Conservation (phyloP, 2,113 vertebrate genomes). For the Phrynocephalus versicolor region DNA sequence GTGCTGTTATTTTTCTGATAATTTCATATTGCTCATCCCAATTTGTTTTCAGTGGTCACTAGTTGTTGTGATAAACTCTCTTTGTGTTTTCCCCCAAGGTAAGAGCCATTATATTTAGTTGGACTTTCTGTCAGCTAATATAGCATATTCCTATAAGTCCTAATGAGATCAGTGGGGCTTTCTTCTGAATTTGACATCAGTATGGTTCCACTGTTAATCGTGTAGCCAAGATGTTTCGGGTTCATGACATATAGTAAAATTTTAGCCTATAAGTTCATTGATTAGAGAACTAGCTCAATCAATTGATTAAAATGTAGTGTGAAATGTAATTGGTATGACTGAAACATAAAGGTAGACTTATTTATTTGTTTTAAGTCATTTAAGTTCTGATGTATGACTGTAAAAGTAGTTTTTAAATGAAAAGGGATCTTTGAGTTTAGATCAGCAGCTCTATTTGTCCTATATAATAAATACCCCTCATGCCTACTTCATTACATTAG, state of each 20-base stretch:
- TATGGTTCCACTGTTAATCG: neutral
- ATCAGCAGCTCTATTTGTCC: neutral
- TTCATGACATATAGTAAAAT: neutral
- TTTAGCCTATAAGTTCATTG: neutral
- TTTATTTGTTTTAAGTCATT: neutral
- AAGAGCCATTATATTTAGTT: no score
- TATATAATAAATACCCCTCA: neutral
- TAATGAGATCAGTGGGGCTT: neutral
- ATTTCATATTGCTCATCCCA: neutral
- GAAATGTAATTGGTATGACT: neutral
- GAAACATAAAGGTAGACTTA: neutral
- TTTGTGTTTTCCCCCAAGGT: neutral
- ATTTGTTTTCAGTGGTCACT: neutral
- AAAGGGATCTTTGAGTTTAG: neutral
- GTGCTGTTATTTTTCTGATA: no score
- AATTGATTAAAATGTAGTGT: neutral
- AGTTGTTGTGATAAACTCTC: neutral
- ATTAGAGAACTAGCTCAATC: neutral
- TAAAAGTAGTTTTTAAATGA: neutral
- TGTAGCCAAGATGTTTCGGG: neutral
- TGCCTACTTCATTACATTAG: neutral
- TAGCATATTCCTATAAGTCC: neutral
- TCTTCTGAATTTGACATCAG: neutral
- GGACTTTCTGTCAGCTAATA: no score
- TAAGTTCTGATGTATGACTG: neutral